A percentile compares a stretch with the other conserved stretches of the same genome.
phyloP scores from a whole-genome alignment of 2,797 vertebrate species.

The Microctenopoma steveboyesi region DNA sequence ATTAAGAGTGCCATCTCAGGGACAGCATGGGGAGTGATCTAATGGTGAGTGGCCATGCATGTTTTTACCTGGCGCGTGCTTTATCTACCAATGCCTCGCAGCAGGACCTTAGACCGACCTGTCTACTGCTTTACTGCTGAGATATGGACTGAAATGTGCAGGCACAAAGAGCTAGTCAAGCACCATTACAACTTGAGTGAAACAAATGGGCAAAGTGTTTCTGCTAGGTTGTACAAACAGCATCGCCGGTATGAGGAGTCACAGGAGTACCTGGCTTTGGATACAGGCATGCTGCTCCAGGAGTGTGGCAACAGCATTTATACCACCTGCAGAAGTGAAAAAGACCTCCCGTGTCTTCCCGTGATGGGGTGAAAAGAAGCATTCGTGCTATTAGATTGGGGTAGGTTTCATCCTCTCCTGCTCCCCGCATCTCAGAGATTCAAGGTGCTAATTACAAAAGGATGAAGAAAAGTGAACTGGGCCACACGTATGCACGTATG shows the following conservation, averaged over 20 bases:
- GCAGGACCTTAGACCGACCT: conserved; percentile 52
- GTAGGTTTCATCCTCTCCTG: conserved; percentile 81
- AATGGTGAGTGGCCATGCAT: conserved; percentile 69
- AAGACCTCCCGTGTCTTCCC: conserved; percentile 82
- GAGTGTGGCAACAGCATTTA: conserved; percentile 84
- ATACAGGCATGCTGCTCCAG: conserved; percentile 57
- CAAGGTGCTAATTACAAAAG: conserved; percentile 88
- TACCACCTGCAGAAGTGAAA: conserved; percentile 85
- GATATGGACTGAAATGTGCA: conserved; percentile 57
- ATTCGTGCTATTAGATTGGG: conserved; percentile 73
- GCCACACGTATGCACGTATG: conserved; percentile 42
- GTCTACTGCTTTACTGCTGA: conserved; percentile 59
- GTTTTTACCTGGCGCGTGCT: conserved; percentile 70
- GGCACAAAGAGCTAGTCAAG: conserved; percentile 50
- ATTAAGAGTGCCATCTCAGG: conserved; percentile 73
- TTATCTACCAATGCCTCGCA: conserved; percentile 77
- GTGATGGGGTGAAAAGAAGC: conserved; percentile 80
- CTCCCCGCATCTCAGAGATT: conserved; percentile 70
- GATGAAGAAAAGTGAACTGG: conserved; percentile 76
- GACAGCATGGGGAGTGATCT: conserved; percentile 73
- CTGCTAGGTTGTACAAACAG: conserved; percentile 52
- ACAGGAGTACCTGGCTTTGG: conserved; percentile 27
- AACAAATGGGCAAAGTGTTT: conserved; percentile 59
- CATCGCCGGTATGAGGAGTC: conserved; percentile 34
- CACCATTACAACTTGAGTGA: conserved; percentile 59